Conservation (phyloP, 2,113 vertebrate genomes). For the Takifugu bimaculatus region DNA sequence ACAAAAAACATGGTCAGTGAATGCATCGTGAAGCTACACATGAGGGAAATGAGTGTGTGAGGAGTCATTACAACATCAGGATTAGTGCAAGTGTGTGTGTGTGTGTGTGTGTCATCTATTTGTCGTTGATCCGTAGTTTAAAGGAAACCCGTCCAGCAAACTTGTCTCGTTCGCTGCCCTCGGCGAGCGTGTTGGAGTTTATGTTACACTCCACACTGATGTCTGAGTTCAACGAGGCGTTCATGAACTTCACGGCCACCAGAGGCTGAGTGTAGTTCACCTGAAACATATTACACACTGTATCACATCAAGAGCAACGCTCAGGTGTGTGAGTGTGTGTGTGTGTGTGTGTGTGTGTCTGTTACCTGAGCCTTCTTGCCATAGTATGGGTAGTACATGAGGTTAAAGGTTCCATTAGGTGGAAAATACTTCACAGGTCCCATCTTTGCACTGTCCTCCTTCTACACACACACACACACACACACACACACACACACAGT, state of each 20-base stretch:
- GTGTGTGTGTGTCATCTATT: conserved; percentile 25
- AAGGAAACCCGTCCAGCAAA: conserved; percentile 85
- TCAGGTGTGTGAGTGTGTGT: conserved; percentile 9
- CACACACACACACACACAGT: too few relatives aligned
- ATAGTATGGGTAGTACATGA: conserved; percentile 95
- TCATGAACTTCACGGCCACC: conserved; percentile 86
- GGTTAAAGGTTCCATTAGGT: conserved; percentile 80
- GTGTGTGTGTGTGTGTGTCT: conserved; percentile 7
- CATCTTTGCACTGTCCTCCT: conserved; percentile 59
- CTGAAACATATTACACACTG: conserved; percentile 50
- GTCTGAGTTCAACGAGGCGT: conserved; percentile 75
- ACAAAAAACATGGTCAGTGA: conserved; percentile 12
- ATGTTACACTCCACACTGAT: conserved; percentile 82
- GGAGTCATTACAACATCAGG: not conserved
- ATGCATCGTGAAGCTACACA: not conserved
- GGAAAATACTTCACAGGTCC: conserved; percentile 80
- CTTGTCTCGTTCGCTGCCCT: conserved; percentile 80
- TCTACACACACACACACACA: conserved; percentile 42
- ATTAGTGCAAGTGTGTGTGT: conserved; percentile 10
- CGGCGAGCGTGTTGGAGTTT: conserved; percentile 74
- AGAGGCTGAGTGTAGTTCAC: conserved; percentile 89
- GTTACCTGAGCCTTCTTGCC: conserved; percentile 88
- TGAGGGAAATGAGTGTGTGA: not conserved
- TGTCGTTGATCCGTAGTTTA: conserved; percentile 78
- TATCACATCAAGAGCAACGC: not conserved